These are phyloP conservation scores for Strigops habroptila DNA, from an alignment of 2,113 vertebrate species.

Conservation along the genomic window DNA sequence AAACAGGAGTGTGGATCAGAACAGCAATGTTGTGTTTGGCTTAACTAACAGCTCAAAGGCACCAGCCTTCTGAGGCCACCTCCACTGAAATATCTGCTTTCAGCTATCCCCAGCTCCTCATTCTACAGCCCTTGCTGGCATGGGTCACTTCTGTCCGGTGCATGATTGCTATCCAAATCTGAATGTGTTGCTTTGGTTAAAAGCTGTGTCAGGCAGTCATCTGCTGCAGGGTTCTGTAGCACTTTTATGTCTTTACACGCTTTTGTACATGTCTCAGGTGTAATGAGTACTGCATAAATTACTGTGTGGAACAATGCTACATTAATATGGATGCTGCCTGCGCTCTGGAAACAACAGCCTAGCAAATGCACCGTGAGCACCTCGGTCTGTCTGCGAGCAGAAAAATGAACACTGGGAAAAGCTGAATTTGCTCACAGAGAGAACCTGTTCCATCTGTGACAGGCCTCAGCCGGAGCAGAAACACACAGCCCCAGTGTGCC, in stretches of 20 bases:
- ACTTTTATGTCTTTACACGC: neutral
- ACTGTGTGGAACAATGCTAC: neutral
- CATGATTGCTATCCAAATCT: neutral
- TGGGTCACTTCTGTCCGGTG: neutral
- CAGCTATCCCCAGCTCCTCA: neutral
- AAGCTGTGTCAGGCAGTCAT: neutral
- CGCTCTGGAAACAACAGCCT: neutral
- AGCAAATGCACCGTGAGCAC: neutral
- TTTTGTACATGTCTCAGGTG: neutral
- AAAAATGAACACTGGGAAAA: neutral
- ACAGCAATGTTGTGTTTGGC: neutral
- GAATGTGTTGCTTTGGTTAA: neutral
- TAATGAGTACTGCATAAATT: slow-evolving; percentile 40
- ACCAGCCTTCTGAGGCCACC: neutral
- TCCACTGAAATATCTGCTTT: neutral
- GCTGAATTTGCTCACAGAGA: neutral
- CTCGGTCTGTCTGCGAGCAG: neutral
- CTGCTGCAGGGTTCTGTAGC: neutral
- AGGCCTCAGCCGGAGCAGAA: neutral
- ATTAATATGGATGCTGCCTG: slow-evolving; percentile 22
- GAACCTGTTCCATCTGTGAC: neutral
- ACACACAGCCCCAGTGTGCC: neutral
- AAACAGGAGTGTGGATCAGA: neutral
- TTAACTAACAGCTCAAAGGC: neutral
- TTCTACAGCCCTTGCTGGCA: neutral